Conservation (phyloP, 92 coral and sea anemone species). For the Heliopora coerulea region DNA sequence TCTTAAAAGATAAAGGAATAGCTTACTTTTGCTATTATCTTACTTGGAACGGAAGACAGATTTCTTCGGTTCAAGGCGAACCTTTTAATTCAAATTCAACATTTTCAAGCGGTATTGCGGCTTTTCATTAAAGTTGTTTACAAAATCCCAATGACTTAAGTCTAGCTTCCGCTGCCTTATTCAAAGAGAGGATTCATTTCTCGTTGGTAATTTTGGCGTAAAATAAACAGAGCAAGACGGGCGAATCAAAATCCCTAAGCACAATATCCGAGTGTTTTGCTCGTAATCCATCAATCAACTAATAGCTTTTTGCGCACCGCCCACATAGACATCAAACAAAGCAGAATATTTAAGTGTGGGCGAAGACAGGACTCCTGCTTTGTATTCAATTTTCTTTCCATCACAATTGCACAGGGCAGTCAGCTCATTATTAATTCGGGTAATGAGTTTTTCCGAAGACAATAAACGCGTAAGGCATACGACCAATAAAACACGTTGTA, state of each 20-base stretch:
- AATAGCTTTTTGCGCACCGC: conserved; percentile 13
- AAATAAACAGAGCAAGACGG: background rate
- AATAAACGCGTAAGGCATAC: conserved; percentile 65
- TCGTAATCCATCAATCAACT: conserved; percentile 17
- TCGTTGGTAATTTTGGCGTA: background rate
- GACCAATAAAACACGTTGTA: conserved; percentile 65
- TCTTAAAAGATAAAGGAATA: conserved; percentile 2
- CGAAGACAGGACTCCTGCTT: conserved; percentile 1
- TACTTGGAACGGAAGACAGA: background rate
- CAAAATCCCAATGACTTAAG: background rate
- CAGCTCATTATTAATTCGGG: conserved; percentile 95
- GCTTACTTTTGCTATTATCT: background rate
- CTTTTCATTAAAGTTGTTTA: background rate
- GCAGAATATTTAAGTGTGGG: conserved; percentile 15
- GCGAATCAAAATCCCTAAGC: background rate
- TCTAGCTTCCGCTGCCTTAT: conserved; percentile 21
- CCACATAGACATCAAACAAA: conserved; percentile 18
- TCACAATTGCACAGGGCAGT: conserved; percentile 4
- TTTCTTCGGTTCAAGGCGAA: background rate
- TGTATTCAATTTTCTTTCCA: conserved; percentile 19
- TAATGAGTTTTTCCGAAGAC: conserved; percentile 88
- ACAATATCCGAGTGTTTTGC: background rate
- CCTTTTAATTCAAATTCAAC: background rate
- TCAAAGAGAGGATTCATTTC: conserved; percentile 1
- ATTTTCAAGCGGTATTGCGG: background rate